A percentile compares a stretch with the other conserved stretches of the same genome.
These are phyloP conservation scores for Cryptocheilus praepositus DNA, from an alignment of 2,888 invertebrate genomes.

Conservation along the genomic window DNA sequence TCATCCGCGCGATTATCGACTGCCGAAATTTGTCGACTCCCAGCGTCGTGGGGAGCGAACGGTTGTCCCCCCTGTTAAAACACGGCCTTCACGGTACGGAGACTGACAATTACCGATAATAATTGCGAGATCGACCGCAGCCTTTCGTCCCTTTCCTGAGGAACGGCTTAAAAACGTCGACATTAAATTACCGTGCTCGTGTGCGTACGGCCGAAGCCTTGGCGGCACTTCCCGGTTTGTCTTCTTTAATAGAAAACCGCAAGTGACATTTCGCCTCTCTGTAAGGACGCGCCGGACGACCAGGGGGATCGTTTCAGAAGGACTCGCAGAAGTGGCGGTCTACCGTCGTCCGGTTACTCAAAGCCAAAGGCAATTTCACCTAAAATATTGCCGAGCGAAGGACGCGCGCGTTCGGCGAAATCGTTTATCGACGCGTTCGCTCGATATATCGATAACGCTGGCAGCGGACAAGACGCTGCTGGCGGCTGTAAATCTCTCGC, in stretches of 20 bases:
- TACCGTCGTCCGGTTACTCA: too few species aligned
- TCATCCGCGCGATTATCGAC: conserved; percentile 6
- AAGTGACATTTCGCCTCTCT: not conserved
- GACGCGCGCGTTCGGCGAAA: too few species aligned
- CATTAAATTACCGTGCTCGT: not conserved
- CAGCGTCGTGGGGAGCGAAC: conserved; percentile 13
- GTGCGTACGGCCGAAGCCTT: conserved; percentile 3
- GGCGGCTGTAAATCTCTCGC: too few species aligned
- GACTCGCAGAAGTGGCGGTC: too few species aligned
- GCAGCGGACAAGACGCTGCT: too few species aligned
- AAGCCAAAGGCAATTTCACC: too few species aligned
- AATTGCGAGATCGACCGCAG: conserved; percentile 19
- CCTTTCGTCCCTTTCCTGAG: conserved; percentile 7
- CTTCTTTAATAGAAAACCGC: not conserved
- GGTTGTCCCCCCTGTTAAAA: conserved; percentile 26
- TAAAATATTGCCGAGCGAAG: too few species aligned
- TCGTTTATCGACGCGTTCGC: too few species aligned
- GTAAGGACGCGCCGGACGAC: not conserved
- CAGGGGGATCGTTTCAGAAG: too few species aligned
- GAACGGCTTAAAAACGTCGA: conserved; percentile 5
- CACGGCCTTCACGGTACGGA: conserved; percentile 16
- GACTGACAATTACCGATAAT: conserved; percentile 32
- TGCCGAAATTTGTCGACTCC: conserved; percentile 13
- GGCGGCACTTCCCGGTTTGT: conserved; percentile 12
- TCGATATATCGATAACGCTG: too few species aligned